Conservation (phyloP, 92 coral and sea anemone genomes). For the Parazoanthus atlanticus region DNA sequence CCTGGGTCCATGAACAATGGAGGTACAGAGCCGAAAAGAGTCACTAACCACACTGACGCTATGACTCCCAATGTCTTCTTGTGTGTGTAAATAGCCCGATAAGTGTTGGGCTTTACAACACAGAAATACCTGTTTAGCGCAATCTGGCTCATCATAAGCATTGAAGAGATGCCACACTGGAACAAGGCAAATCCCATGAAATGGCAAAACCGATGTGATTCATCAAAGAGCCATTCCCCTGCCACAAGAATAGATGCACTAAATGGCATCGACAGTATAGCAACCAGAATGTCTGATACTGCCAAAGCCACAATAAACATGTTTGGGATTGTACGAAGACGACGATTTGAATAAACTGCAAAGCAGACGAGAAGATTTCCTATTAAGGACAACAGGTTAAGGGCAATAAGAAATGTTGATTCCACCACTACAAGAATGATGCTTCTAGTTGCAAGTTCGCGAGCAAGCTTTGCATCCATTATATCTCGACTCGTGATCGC, state of each 20-base stretch:
- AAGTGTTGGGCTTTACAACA: slow-evolving; percentile 28
- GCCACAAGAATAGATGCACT: slow-evolving; percentile 1
- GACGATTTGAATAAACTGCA: slow-evolving; percentile 46
- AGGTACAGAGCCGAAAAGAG: slow-evolving; percentile 33
- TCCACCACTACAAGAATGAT: slow-evolving; percentile 5
- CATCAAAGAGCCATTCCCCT: slow-evolving; percentile 34
- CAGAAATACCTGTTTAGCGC: slow-evolving; percentile 40
- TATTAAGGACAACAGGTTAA: slow-evolving; percentile 26
- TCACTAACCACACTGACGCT: slow-evolving; percentile 12
- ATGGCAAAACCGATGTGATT: not conserved
- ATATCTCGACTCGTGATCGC: not conserved
- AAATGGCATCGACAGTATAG: slow-evolving; percentile 49
- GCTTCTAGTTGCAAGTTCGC: slow-evolving; percentile 16
- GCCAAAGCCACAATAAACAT: slow-evolving; percentile 52
- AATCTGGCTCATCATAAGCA: slow-evolving; percentile 23
- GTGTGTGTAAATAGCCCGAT: not conserved
- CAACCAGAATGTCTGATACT: slow-evolving; percentile 30
- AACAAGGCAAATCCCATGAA: slow-evolving; percentile 26
- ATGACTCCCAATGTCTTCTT: slow-evolving; percentile 28
- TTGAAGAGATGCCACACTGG: not conserved
- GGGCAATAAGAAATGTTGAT: not conserved
- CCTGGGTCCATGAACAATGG: slow-evolving; percentile 26
- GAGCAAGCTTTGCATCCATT: slow-evolving; percentile 27
- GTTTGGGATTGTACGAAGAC: slow-evolving; percentile 49
- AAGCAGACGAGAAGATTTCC: slow-evolving; percentile 48